phyloP scores from a whole-genome alignment of 1,140 invertebrate genomes.

The Calliphora vicina region DNA sequence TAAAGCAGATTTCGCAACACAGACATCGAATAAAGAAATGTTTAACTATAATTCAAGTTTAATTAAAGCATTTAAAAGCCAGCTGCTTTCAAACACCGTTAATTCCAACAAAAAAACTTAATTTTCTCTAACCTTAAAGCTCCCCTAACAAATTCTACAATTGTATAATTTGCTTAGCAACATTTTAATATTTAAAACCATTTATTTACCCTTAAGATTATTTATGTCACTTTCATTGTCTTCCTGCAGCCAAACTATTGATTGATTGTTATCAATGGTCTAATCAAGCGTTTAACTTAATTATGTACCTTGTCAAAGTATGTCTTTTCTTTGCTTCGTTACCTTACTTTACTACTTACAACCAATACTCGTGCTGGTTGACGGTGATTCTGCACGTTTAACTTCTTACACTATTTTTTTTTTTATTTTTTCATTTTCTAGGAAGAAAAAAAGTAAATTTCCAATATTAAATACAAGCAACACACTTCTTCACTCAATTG shows the following conservation, averaged over 20 bases:
- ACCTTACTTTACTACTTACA: background rate
- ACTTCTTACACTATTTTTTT: background rate
- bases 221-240: background rate
- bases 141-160: too few relatives aligned
- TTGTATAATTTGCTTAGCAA: too few relatives aligned
- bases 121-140: too few relatives aligned
- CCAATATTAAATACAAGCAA: background rate
- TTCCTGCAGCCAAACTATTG: background rate
- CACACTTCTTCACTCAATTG: background rate
- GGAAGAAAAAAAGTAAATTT: background rate
- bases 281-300: conserved; percentile 17
- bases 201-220: background rate
- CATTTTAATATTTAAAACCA: too few relatives aligned
- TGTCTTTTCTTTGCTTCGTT: background rate
- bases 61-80: background rate
- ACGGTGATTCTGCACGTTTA: background rate
- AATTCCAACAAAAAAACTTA: too few relatives aligned
- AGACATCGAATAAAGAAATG: too few relatives aligned
- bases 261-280: conserved; percentile 16
- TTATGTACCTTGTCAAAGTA: conserved; percentile 9
- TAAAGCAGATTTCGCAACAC: too few relatives aligned
- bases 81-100: too few relatives aligned
- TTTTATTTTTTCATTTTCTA: background rate
- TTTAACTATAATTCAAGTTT: too few relatives aligned
- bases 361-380: background rate